Percentiles rank a stretch among this genome's conserved stretches.
Conservation (phyloP, 2,797 vertebrate genomes). For the Sebastes hubbsi region DNA sequence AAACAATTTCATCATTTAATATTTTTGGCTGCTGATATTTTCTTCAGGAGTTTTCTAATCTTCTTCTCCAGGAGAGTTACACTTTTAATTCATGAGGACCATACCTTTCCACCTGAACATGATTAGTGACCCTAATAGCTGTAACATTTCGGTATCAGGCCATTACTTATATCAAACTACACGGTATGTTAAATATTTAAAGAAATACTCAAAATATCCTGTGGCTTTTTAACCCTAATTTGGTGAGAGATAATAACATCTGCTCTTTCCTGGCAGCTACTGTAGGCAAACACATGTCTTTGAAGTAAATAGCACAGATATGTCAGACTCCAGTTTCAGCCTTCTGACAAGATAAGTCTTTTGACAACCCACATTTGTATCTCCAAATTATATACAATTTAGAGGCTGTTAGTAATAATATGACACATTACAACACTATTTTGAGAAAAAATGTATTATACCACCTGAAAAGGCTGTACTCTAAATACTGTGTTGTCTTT, state of each 20-base stretch:
- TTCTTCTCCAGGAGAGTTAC: not conserved
- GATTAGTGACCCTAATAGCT: constrained; percentile 1
- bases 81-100: not conserved
- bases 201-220: constrained; percentile 5
- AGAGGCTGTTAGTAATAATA: not conserved
- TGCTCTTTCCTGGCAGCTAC: constrained; percentile 5
- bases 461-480: not conserved
- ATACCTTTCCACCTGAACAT: not conserved
- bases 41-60: not conserved
- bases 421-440: not conserved
- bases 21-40: not conserved
- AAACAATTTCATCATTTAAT: not conserved
- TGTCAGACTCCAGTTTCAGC: not conserved
- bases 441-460: not conserved
- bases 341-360: not conserved
- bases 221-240: constrained; percentile 17
- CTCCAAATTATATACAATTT: not conserved
- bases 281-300: constrained; percentile 5
- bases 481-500: not conserved
- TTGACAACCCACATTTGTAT: not conserved
- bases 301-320: constrained; percentile 5
- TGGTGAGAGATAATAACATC: not conserved
- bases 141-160: not conserved
- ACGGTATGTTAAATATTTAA: constrained; percentile 12
- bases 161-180: constrained; percentile 3